These are phyloP conservation scores for Mesocentrotus franciscanus DNA, from an alignment of 53 echinoderm and acorn worm species.

Conservation along the genomic window DNA sequence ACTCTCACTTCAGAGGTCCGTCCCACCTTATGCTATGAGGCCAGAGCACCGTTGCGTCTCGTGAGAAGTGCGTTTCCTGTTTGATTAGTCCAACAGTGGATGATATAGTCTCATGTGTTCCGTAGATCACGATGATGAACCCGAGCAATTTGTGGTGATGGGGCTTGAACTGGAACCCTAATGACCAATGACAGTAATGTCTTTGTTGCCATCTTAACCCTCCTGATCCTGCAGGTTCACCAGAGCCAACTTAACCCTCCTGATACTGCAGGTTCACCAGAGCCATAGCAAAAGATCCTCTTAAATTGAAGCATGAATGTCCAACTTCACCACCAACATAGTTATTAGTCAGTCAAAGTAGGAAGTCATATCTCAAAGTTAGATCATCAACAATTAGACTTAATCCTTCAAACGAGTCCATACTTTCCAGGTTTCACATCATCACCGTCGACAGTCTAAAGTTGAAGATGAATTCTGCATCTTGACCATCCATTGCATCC, in stretches of 20 bases:
- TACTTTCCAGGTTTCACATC: background rate
- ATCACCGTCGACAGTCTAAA: background rate
- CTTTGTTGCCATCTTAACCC: background rate
- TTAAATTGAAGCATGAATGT: background rate
- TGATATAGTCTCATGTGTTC: conserved; percentile 55
- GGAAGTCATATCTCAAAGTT: background rate
- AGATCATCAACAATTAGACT: background rate
- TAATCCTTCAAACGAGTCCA: background rate
- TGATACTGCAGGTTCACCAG: background rate
- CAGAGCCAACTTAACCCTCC: background rate
- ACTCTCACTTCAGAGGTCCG: background rate
- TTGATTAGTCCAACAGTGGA: background rate
- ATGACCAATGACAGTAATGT: background rate
- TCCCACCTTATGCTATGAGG: background rate
- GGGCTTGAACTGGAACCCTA: background rate
- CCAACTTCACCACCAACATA: background rate
- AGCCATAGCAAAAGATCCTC: background rate
- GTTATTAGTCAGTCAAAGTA: background rate
- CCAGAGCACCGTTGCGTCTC: conserved; percentile 25
- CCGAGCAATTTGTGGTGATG: background rate
- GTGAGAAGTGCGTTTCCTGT: conserved; percentile 56
- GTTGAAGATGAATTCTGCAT: background rate
- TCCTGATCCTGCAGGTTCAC: background rate
- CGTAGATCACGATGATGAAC: conserved; percentile 11
- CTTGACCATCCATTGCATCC: background rate